Evolutionary conservation across 2,113 vertebrate species (phyloP).

Genomic region (Arothron firmamentum): DNA sequence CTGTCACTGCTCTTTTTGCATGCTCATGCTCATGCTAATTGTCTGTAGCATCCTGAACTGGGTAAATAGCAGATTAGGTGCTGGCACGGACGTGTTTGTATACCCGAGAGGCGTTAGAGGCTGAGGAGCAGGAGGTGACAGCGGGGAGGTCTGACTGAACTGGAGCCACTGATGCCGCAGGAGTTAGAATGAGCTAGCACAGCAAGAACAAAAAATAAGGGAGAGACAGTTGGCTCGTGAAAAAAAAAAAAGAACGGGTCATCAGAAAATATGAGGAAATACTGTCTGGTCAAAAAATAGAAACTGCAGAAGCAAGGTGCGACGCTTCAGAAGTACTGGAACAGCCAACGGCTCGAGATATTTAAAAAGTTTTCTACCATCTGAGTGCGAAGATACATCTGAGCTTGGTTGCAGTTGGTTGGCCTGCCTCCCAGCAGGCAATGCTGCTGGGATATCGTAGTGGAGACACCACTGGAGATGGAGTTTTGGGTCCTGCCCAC

Average conservation of each 20-base stretch:
- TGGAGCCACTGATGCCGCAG: slow-evolving; percentile 88
- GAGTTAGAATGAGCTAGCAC: slow-evolving; percentile 89
- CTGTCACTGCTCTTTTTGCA: no score
- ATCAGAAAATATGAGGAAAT: slow-evolving; percentile 6
- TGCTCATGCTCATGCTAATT: no score
- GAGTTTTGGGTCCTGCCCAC: slow-evolving; percentile 85
- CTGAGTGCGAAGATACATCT: slow-evolving; percentile 95
- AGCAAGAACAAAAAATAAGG: slow-evolving; percentile 14
- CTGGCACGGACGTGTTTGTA: neutral
- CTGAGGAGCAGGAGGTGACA: slow-evolving; percentile 82
- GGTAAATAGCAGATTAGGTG: no score
- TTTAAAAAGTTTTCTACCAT: slow-evolving; percentile 77
- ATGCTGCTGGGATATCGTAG: slow-evolving; percentile 87
- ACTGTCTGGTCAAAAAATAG: neutral
- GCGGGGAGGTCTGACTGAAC: slow-evolving; percentile 90
- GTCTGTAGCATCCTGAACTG: neutral
- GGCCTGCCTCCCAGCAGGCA: slow-evolving; percentile 88
- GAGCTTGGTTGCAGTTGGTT: slow-evolving; percentile 87
- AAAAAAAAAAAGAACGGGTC: slow-evolving; percentile 1
- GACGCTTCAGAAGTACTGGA: neutral
- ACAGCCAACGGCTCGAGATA: neutral
- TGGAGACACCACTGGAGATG: slow-evolving; percentile 77
- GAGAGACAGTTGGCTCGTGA: slow-evolving; percentile 19
- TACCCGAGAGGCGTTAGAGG: slow-evolving; percentile 87
- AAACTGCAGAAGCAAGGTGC: neutral